phyloP scores from a whole-genome alignment of 2,113 vertebrate species.

The Cichladusa arquata region DNA sequence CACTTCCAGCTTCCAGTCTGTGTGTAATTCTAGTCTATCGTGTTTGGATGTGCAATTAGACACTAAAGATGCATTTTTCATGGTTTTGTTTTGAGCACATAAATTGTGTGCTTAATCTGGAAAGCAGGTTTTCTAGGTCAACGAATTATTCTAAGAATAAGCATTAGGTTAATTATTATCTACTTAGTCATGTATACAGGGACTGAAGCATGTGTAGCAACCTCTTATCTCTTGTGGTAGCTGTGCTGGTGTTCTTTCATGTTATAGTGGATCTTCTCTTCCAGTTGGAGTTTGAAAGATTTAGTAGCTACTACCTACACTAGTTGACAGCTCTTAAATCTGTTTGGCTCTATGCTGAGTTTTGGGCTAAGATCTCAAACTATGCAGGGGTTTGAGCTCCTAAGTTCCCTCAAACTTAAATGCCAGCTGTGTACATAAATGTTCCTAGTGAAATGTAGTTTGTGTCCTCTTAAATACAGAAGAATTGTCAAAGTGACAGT shows the following conservation, averaged over 20 bases:
- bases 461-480: not conserved
- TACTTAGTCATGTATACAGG: not conserved
- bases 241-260: not conserved
- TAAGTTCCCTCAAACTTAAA: not conserved
- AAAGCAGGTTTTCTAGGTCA: conserved; percentile 15
- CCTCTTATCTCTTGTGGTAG: conserved; percentile 3
- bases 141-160: not conserved
- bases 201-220: not conserved
- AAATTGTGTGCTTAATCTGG: not conserved
- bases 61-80: not conserved
- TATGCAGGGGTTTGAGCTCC: not conserved
- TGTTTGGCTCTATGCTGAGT: not conserved
- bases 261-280: not conserved
- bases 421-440: not conserved
- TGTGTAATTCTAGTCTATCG: not conserved
- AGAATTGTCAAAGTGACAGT: not conserved
- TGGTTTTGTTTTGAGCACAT: not conserved
- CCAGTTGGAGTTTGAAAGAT: not conserved
- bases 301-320: not conserved
- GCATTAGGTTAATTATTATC: conserved; percentile 33
- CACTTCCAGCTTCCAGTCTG: not conserved
- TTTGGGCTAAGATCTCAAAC: not conserved
- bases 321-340: not conserved
- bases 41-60: not conserved
- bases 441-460: not conserved